Conservation (phyloP, 1,140 invertebrate species). For the Dufourea novaeangliae region DNA sequence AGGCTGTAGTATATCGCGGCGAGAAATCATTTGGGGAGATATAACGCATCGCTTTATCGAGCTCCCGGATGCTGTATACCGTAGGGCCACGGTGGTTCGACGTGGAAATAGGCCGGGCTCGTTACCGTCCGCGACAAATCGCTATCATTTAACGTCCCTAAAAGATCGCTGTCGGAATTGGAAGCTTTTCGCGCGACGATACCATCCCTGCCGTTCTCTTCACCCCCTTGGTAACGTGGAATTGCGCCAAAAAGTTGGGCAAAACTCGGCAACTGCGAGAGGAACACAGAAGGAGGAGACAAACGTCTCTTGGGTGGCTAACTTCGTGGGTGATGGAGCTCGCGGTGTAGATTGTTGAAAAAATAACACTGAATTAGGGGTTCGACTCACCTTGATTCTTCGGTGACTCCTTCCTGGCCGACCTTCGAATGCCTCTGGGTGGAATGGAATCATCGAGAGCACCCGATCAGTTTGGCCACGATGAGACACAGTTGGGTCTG, state of each 20-base stretch:
- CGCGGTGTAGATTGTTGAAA: background rate
- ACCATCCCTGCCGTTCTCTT: background rate
- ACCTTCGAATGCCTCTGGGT: constrained; percentile 3
- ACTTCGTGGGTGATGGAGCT: background rate
- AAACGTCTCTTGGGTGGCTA: background rate
- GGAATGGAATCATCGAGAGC: constrained; percentile 25
- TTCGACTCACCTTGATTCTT: constrained; percentile 25
- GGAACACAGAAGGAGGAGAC: constrained; percentile 25
- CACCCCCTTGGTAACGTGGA: background rate
- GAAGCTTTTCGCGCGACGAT: constrained; percentile 11
- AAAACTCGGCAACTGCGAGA: background rate
- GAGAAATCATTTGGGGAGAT: constrained; percentile 43
- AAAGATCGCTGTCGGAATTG: constrained; percentile 24
- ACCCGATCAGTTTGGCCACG: background rate
- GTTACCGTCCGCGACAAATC: constrained; percentile 52
- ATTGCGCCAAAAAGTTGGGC: constrained; percentile 28
- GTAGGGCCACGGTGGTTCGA: background rate
- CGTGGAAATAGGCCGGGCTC: constrained; percentile 57
- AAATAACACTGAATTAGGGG: constrained; percentile 5
- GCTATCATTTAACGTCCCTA: constrained; percentile 45
- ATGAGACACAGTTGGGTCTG: background rate
- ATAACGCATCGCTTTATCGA: constrained; percentile 35
- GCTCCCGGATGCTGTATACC: background rate
- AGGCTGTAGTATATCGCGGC: constrained; percentile 3
- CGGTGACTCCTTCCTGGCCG: constrained; percentile 10